Percentiles rank a stretch among this genome's conserved stretches.
phyloP scores from a whole-genome alignment of 2,113 vertebrate genomes.

The Lontra canadensis region DNA sequence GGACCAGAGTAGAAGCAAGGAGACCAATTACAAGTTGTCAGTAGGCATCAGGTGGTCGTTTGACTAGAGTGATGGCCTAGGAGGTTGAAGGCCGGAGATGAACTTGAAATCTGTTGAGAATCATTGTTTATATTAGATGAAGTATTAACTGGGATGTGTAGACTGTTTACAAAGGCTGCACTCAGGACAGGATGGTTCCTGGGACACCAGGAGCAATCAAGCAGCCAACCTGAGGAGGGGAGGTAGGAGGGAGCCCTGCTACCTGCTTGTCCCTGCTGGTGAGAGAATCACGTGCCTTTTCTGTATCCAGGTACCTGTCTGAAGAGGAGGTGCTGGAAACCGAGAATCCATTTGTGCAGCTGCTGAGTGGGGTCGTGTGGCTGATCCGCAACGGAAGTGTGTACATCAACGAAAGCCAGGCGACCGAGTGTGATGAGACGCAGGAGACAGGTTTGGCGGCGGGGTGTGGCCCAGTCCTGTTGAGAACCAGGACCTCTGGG shows the following conservation, averaged over 20 bases:
- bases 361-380: constrained; percentile 96
- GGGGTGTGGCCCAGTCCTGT: neutral
- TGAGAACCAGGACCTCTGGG: neutral
- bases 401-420: constrained; percentile 90
- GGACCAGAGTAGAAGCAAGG: neutral
- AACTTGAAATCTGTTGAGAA: neutral
- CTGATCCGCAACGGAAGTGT: constrained; percentile 90
- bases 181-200: neutral
- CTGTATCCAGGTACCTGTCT: constrained; percentile 91
- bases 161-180: neutral
- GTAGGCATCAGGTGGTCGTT: neutral
- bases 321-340: constrained; percentile 90
- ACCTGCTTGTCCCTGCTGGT: neutral
- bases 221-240: neutral
- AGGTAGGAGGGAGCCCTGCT: neutral
- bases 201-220: neutral
- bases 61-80: neutral
- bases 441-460: constrained; percentile 90
- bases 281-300: neutral
- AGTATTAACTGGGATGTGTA: neutral
- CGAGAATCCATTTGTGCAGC: constrained; percentile 93
- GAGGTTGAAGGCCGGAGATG: neutral
- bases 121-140: neutral
- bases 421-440: constrained; percentile 86
- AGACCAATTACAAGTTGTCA: neutral